These are phyloP conservation scores for Hybos culiciformis DNA, from an alignment of 2,888 invertebrate genomes.

Conservation along the genomic window DNA sequence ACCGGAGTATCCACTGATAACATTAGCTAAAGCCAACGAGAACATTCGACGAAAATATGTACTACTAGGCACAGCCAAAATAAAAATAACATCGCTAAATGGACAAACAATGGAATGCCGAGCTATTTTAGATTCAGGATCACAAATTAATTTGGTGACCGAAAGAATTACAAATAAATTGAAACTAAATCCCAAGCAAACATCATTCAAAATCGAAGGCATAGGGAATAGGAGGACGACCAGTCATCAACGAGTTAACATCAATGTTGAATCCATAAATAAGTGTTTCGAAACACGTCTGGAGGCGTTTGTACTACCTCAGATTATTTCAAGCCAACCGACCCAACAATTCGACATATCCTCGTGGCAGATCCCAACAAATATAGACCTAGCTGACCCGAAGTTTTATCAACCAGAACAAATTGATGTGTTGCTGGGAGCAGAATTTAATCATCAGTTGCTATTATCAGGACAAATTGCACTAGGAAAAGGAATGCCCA, in stretches of 20 bases:
- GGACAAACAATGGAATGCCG: conserved; percentile 2
- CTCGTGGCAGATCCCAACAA: no score
- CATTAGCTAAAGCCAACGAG: not conserved
- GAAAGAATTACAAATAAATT: conserved; percentile 2
- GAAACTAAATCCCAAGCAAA: not conserved
- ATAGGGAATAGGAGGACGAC: conserved; percentile 1
- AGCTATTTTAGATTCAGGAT: conserved; percentile 4
- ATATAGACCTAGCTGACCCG: no score
- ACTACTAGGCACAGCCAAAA: not conserved
- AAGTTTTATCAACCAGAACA: no score
- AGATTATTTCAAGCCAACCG: conserved; percentile 1
- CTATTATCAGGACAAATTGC: no score
- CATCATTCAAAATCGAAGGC: conserved; percentile 4
- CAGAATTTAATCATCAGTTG: no score
- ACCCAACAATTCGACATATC: no score
- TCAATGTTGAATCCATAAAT: conserved; percentile 2
- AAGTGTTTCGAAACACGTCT: not conserved
- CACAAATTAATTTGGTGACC: conserved; percentile 8
- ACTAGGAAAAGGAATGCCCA: no score
- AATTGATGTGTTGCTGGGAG: no score
- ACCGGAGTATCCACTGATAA: not conserved
- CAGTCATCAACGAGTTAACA: not conserved
- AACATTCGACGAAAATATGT: not conserved
- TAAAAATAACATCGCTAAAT: conserved; percentile 1
- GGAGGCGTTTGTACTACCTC: conserved; percentile 1